A percentile compares a stretch with the other conserved stretches of the same genome.
phyloP scores from a whole-genome alignment of 2,888 invertebrate genomes.

The Trissoscelio sp. region DNA sequence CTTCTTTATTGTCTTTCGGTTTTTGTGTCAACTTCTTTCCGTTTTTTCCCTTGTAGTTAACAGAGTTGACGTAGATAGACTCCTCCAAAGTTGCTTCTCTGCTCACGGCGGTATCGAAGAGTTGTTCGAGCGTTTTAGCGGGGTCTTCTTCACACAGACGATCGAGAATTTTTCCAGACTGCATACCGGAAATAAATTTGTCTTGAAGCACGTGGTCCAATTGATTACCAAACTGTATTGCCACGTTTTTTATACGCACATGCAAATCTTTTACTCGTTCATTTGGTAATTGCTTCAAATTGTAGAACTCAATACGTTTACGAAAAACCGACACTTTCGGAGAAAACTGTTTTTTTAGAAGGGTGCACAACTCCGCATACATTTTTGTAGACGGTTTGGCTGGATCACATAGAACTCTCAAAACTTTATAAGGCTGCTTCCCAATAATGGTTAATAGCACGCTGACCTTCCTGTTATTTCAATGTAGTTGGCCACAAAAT shows the following conservation, averaged over 20 bases:
- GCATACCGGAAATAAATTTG: constrained; percentile 16
- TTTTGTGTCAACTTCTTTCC: too few relatives aligned
- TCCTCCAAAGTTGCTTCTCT: not conserved
- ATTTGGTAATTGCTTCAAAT: constrained; percentile 69
- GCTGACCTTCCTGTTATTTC: constrained; percentile 43
- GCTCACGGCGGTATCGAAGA: not conserved
- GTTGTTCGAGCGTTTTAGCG: not conserved
- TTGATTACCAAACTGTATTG: constrained; percentile 52
- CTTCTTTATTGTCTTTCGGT: too few relatives aligned
- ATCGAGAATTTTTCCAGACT: constrained; percentile 49
- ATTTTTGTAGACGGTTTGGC: constrained; percentile 48
- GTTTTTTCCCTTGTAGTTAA: not conserved
- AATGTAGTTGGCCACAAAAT: constrained; percentile 65
- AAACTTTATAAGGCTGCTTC: constrained; percentile 53
- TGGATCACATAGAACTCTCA: constrained; percentile 68
- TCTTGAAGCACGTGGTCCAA: constrained; percentile 4
- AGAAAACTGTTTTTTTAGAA: constrained; percentile 51
- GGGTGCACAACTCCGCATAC: constrained; percentile 55
- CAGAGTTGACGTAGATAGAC: not conserved
- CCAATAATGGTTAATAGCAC: constrained; percentile 62
- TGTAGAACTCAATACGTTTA: constrained; percentile 60
- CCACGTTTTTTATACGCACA: constrained; percentile 74
- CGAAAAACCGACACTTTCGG: constrained; percentile 47
- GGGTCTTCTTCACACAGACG: constrained; percentile 6
- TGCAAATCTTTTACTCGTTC: constrained; percentile 66